Base-by-base conservation (phyloP, 2,888 invertebrate genomes). In the Morpho deidamia region DNA sequence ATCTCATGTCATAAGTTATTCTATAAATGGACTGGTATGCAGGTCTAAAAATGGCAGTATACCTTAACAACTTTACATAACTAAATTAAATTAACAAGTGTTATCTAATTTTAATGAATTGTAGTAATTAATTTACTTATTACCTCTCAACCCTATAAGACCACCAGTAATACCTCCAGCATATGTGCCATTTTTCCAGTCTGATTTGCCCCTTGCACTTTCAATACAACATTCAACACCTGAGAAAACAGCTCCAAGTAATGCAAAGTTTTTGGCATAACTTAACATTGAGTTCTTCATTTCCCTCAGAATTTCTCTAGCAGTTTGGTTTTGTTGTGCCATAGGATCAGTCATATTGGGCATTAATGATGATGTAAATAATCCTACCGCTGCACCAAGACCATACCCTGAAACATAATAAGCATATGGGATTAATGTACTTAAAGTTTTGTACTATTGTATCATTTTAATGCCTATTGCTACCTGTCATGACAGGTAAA, bases 261-360 rank as follows among this genome's bases (percentile, higher is more conserved):
- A 91, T 0, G 99, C 99, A 91, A 99, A 99, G 83, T 99, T 99
- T 83, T 99, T 99, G 0, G 97, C 99, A 79, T 99, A 98, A 53
- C 97, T 94, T 54, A 96, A 83, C 62, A 98, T 97, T 0, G 98
- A 94, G 0, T 92, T 90, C 76, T 95, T 96, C 97, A 99, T 98
- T 82, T 99, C 99, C 53, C 93, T 90, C 52, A 98, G 92, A 38
- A 98, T 96, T 85, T 97, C 95, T 67, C 94, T 90, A 0, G 96
- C 97, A 0, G 96, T 95, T 69, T 95, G 94, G 67, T 94, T 95
- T 68, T 94, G 94, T 59, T 92, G 91, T 41, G 91, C 92, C 5
- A 91, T 93, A 9, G 92, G 88, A 48, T 91, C 90, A 2, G 95
- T 91, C 59, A 95, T 93, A 69, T 94, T 95, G 8, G 99, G 99